Evolutionary conservation across 2,797 vertebrate species (phyloP).

Genomic region (Hephaestus fuliginosus): DNA sequence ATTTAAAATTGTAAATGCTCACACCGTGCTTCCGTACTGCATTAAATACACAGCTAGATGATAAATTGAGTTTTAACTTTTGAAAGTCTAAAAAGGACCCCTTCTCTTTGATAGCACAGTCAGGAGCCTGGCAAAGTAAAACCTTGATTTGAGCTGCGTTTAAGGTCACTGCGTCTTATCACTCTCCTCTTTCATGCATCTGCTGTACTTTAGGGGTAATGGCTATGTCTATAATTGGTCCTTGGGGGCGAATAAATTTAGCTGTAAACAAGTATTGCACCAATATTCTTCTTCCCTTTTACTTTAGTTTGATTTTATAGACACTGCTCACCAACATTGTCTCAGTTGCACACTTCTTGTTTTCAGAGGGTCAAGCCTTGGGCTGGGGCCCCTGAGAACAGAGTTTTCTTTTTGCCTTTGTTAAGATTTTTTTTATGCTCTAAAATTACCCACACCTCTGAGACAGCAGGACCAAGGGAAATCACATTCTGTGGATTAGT

Average conservation of each 20-base stretch:
- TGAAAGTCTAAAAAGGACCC: slow-evolving; percentile 32
- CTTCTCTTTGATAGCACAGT: slow-evolving; percentile 33
- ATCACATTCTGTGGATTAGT: slow-evolving; percentile 71
- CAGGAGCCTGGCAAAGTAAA: slow-evolving; percentile 16
- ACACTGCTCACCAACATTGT: neutral
- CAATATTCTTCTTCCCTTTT: neutral
- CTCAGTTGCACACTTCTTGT: slow-evolving; percentile 23
- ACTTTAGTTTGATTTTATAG: slow-evolving; percentile 5
- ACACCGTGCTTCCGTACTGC: slow-evolving; percentile 26
- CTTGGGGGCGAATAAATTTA: slow-evolving; percentile 6
- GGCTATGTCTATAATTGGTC: slow-evolving; percentile 22
- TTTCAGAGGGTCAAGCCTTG: slow-evolving; percentile 41
- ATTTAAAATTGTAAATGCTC: slow-evolving; percentile 41
- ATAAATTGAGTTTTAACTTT: slow-evolving; percentile 34
- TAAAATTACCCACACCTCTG: slow-evolving; percentile 57
- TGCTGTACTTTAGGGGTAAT: slow-evolving; percentile 14
- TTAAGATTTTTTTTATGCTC: slow-evolving; percentile 32
- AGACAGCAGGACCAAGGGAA: slow-evolving; percentile 69
- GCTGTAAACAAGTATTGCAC: slow-evolving; percentile 16
- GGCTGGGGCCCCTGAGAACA: slow-evolving; percentile 10
- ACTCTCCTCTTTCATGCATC: slow-evolving; percentile 18
- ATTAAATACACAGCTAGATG: slow-evolving; percentile 31
- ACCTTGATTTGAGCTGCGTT: slow-evolving; percentile 39
- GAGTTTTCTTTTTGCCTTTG: slow-evolving; percentile 40
- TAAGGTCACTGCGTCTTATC: slow-evolving; percentile 23